Base-by-base conservation (phyloP, 2,888 invertebrate genomes). In the Cacoxenus indagator region DNA sequence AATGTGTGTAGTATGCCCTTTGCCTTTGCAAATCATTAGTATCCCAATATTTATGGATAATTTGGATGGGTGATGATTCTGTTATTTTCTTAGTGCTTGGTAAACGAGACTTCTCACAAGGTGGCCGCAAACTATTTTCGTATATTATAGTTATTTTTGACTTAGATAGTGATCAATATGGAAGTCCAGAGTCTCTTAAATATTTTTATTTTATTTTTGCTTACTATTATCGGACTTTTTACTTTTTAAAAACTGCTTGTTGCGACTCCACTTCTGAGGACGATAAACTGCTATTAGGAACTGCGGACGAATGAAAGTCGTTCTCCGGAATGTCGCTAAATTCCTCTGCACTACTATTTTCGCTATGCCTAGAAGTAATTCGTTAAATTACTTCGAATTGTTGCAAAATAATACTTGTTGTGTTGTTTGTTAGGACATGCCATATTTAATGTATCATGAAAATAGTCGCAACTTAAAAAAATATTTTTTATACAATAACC, bases 181-280 rank as follows among this genome's bases (percentile, higher is more conserved):
- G 45, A 96, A 91, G 46, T 93, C 89, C 3, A 96, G 89, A 0
- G 92, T 97, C 64, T 97, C 90, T 0, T 96, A 97, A 78, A 97
- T 93, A 79, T 95, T 95, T 57, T 93, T 93, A 84, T 94, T 93
- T 5, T n/a, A n/a, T 96, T 96, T 85, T 95, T 94, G 0, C 93
- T 92, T 43, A 2, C n/a, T 43, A 9, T 43, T 43, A 5, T 43
- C 45, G 45, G 45, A 43, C 11, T 43, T 43, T 43, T n/a, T 4
- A n/a, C 45, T 43, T 43, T 43, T 43, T 43, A 5, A 8, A 43
- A 43, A 8, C 45, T 43, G 45, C 5, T 43, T 43, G 45, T 43
- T 43, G 45, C n/a, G 45, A 43, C 45, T 43, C 45, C 4, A 82
- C 95, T 43, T 43, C 4, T 43, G 45, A 43, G 11, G 3, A 2